A percentile compares a stretch with the other conserved stretches of the same genome.
These are phyloP conservation scores for Heterodera carotae DNA, from an alignment of 1,140 invertebrate species.

Conservation along the genomic window DNA sequence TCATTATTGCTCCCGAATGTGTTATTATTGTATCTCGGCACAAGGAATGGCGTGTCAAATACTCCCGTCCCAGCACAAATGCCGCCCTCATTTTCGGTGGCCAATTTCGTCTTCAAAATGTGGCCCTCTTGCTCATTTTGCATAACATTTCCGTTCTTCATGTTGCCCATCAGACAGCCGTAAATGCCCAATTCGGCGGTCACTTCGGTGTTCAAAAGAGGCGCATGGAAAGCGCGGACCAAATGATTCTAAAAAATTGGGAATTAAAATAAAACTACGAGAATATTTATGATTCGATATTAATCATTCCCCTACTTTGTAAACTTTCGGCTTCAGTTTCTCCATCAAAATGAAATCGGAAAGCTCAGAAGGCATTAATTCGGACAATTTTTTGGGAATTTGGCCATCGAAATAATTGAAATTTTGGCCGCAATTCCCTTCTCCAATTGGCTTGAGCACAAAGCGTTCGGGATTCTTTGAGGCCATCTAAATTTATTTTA, in stretches of 20 bases:
- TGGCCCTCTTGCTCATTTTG: not conserved
- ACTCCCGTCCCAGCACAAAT: not conserved
- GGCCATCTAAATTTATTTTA: not conserved
- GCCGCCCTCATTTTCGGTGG: not conserved
- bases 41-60: not conserved
- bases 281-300: no score
- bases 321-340: not conserved
- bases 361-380: not conserved
- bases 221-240: not conserved
- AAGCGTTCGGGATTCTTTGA: not conserved
- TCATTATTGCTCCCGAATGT: no score
- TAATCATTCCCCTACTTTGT: not conserved
- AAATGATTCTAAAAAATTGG: not conserved
- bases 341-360: not conserved
- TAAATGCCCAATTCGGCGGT: not conserved
- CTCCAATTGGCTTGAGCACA: not conserved
- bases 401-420: not conserved
- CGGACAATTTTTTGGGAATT: not conserved
- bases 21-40: no score
- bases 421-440: not conserved
- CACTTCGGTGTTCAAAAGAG: not conserved
- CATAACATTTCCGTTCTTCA: not conserved
- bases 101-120: not conserved
- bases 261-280: not conserved
- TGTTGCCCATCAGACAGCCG: not conserved